Conservation (phyloP, 2,113 vertebrate genomes). For the Odocoileus virginianus region DNA sequence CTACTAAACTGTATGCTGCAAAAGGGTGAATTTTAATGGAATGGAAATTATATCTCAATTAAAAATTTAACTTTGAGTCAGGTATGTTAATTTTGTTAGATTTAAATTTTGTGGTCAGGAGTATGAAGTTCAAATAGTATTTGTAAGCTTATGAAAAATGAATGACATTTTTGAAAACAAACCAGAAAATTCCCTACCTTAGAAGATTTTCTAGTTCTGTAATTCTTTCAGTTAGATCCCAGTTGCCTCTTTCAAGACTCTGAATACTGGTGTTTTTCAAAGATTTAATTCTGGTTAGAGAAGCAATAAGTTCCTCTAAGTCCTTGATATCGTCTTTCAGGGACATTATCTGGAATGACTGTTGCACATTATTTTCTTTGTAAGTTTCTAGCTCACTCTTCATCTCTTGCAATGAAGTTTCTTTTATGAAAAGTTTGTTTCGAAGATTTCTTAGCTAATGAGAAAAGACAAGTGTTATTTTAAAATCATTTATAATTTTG, state of each 20-base stretch:
- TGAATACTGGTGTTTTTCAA: conserved; percentile 63
- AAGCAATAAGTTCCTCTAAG: conserved; percentile 57
- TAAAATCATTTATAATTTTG: neutral
- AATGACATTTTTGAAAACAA: conserved; percentile 1
- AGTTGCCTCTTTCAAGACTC: conserved; percentile 61
- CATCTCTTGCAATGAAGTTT: conserved; percentile 59
- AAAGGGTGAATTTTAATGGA: neutral
- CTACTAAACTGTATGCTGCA: neutral
- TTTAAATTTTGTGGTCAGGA: neutral
- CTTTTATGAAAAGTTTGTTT: conserved; percentile 64
- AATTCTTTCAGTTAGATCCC: conserved; percentile 60
- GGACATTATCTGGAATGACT: conserved; percentile 61
- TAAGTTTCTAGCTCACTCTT: conserved; percentile 69
- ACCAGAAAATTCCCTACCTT: conserved; percentile 59
- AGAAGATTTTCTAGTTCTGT: conserved; percentile 66
- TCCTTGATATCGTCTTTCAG: conserved; percentile 64
- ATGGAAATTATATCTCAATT: neutral
- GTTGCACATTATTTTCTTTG: conserved; percentile 59
- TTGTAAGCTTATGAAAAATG: neutral
- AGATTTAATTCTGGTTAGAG: conserved; percentile 56
- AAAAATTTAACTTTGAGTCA: neutral
- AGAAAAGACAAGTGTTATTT: conserved; percentile 30
- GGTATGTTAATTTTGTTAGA: neutral
- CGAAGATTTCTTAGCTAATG: conserved; percentile 70
- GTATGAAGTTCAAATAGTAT: neutral